Conservation (phyloP, 2,888 invertebrate genomes). For the Chrysodeixis includens region DNA sequence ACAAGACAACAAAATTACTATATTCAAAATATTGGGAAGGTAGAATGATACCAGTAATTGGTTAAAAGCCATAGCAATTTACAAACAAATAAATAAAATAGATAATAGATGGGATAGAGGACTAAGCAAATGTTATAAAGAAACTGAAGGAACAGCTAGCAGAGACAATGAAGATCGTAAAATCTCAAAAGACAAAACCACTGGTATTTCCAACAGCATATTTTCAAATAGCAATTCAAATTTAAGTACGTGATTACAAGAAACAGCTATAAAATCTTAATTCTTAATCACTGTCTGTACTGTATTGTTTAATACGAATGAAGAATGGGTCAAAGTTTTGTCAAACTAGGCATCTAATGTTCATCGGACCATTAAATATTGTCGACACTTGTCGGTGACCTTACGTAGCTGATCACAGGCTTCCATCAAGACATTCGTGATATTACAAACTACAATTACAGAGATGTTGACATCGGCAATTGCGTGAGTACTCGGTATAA, state of each 20-base stretch:
- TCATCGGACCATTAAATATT: not conserved
- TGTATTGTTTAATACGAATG: no score
- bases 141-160: no score
- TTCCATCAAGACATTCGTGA: not conserved
- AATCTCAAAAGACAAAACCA: no score
- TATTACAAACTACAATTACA: conserved; percentile 13
- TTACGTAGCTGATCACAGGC: not conserved
- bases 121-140: no score
- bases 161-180: no score
- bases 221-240: no score
- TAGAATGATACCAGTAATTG: not conserved
- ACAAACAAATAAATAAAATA: no score
- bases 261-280: not conserved
- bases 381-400: no score
- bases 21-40: not conserved
- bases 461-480: conserved; percentile 19
- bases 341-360: not conserved
- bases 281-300: no score
- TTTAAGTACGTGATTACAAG: not conserved
- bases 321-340: not conserved
- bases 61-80: not conserved
- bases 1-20: not conserved
- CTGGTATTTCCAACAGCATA: no score
- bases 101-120: no score
- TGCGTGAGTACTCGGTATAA: conserved; percentile 8